Base-by-base conservation (phyloP, 1,140 invertebrate species). In the Trachymyrmex septentrionalis region DNA sequence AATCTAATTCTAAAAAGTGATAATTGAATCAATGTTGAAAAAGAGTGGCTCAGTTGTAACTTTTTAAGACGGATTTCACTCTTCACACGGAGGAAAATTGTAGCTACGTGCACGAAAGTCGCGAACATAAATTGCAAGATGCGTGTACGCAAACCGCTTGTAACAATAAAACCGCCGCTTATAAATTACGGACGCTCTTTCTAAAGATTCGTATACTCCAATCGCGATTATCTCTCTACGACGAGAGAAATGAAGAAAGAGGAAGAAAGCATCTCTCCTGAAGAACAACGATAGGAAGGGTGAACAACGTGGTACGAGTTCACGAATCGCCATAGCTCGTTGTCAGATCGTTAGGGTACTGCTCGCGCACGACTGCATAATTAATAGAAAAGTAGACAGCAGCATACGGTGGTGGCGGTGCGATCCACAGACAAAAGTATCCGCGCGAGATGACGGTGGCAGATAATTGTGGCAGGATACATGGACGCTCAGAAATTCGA, bases 381-480 rank as follows among this genome's bases (percentile, higher is more conserved):
- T 90, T 90, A 89, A 89, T 89, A 90, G 88, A 90, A 90, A 89
- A 90, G 66, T 87, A 78, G 77, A 84, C 87, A 72, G 76, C 84
- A 82, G 87, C 84, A 73, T 30, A 34, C 66, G 27, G 86, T 7
- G 66, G 48, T 16, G 55, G 84, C 86, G 71, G 21, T 34, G 61
- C 63, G 14, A 88, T 75, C 57, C 84, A 84, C 50, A 77, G 85
- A 84, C 87, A 89, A 90, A 90, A 86, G 87, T 90, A 63, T 64
- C 64, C 75, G 66, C 57, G 59, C 67, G 85, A 90, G 88, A 90
- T 90, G 87, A 87, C 88, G 87, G 72, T 90, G 88, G 88, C 85
- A 90, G 88, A 90, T 90, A 90, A 89, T 89, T 69, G 88, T 90
- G 88, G 85, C 88, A 90, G 57, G 88, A 66, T 90, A 90, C 87